Base-by-base conservation (phyloP, 2,888 invertebrate species). In the Microctonus brassicae region DNA sequence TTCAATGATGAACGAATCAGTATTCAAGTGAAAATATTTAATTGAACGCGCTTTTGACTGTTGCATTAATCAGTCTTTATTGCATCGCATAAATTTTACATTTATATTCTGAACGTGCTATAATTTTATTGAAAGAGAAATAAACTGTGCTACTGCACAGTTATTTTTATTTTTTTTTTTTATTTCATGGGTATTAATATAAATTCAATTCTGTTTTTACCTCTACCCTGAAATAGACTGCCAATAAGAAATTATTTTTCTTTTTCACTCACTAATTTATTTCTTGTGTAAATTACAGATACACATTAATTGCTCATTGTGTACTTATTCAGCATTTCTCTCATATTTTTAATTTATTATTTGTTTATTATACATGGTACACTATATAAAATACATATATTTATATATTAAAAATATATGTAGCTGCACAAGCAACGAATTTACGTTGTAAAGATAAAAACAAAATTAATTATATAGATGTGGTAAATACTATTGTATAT, bases 1-100 rank as follows among this genome's bases (percentile, higher is more conserved):
- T 70, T 70, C 52, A 70, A 55, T 26, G 34, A 61, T 39, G 53
- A n/a, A n/a, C n/a, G n/a, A 17, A 55, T 55, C 61, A 61, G 65
- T 71, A 63, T 70, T 64, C 29, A 36, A 33, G 33, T 65, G 11
- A 24, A 22, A 42, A 57, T 60, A 13, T 64, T 70, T 42, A 63
- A 33, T 58, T 34, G 36, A 58, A 33, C 36, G 36, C 55, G 62
- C 42, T 42, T 58, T 63, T 26, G 29, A 63, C 26, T 26, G 42
- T 29, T 10, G 39, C 9, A 24, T 63, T 47, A 29, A 63, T 26
- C 29, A 26, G 39, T 24, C 63, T 11, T 34, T 2, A 33, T 58
- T 24, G 34, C 53, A 52, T 65, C 29, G 20, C 13, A 34, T 22
- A 11, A 55, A 26, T 36, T 39, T 39, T 39, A 6, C 47, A 47